A percentile compares a stretch with the other conserved stretches of the same genome.
These are phyloP conservation scores for Anabas testudineus DNA, from an alignment of 2,797 vertebrate species.

Conservation along the genomic window DNA sequence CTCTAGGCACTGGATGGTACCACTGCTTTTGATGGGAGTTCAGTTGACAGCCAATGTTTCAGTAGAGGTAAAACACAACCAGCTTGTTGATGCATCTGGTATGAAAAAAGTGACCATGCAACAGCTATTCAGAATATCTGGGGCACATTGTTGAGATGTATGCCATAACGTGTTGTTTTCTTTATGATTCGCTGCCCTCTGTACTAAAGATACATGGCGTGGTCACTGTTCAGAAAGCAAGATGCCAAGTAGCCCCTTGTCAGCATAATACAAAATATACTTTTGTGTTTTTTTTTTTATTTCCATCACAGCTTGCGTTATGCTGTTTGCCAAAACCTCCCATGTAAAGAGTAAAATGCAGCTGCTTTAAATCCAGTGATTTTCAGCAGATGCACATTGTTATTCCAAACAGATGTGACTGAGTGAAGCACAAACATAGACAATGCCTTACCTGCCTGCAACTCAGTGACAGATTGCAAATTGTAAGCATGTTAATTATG, in stretches of 20 bases:
- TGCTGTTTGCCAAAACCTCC: constrained; percentile 64
- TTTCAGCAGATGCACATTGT: constrained; percentile 84
- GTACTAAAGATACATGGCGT: constrained; percentile 3
- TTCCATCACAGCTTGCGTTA: background rate
- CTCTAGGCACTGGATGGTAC: constrained; percentile 81
- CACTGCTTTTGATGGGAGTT: constrained; percentile 75
- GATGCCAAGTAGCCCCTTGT: background rate
- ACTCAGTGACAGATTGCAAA: constrained; percentile 50
- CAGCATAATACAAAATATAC: constrained; percentile 9
- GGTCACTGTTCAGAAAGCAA: constrained; percentile 3
- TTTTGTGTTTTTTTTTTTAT: constrained; percentile 29
- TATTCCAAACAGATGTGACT: constrained; percentile 87
- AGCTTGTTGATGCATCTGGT: constrained; percentile 63
- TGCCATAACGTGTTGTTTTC: constrained; percentile 52
- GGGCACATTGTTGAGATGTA: constrained; percentile 35
- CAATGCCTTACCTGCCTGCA: constrained; percentile 51
- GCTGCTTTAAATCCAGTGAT: constrained; percentile 80
- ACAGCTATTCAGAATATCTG: constrained; percentile 61
- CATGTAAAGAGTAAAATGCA: constrained; percentile 30
- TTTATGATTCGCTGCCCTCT: constrained; percentile 18
- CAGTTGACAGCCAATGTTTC: constrained; percentile 76
- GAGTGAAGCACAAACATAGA: constrained; percentile 80
- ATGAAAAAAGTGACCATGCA: constrained; percentile 52
- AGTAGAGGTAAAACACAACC: constrained; percentile 70
- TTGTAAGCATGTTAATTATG: constrained; percentile 35